A percentile compares a stretch with the other conserved stretches of the same genome.
phyloP scores from a whole-genome alignment of 1,140 invertebrate species.

The Drosophila arawakana region DNA sequence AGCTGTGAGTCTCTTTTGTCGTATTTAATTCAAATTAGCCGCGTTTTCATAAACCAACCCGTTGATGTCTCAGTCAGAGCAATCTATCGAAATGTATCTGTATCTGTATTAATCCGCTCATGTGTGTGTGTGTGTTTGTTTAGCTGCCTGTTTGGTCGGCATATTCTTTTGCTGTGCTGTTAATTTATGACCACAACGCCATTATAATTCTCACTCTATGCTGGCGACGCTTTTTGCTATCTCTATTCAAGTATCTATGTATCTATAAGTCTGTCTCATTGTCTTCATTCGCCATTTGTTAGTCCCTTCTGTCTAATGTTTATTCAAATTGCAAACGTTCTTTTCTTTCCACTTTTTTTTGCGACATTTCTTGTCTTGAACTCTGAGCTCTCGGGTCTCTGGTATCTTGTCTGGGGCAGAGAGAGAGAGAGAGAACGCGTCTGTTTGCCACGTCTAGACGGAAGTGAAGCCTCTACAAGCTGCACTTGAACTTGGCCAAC shows the following conservation, averaged over 20 bases:
- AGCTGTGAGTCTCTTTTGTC: not conserved
- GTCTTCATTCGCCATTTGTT: not conserved
- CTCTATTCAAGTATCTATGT: not conserved
- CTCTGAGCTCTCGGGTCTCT: constrained; percentile 19
- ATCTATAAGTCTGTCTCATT: constrained; percentile 2
- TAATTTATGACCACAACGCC: constrained; percentile 1
- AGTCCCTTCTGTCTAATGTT: constrained; percentile 1
- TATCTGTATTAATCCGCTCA: not conserved
- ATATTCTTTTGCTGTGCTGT: constrained; percentile 3
- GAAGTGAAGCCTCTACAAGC: constrained; percentile 44
- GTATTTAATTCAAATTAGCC: constrained; percentile 47
- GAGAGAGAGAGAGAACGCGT: too few species aligned
- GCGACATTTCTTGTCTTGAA: constrained; percentile 2
- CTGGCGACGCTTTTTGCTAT: not conserved
- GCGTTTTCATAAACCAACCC: constrained; percentile 36
- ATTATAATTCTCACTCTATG: constrained; percentile 2
- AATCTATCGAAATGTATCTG: not conserved
- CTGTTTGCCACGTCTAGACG: constrained; percentile 41
- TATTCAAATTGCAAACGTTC: constrained; percentile 3
- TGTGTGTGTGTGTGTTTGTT: not conserved
- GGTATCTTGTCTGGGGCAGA: constrained; percentile 22
- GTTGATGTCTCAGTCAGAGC: constrained; percentile 37
- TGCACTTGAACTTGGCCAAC: constrained; percentile 53
- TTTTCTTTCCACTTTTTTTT: not conserved
- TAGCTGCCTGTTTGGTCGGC: not conserved